A percentile compares a stretch with the other conserved stretches of the same genome.
Conservation (phyloP, 2,797 vertebrate species). For the Liasis olivaceus region DNA sequence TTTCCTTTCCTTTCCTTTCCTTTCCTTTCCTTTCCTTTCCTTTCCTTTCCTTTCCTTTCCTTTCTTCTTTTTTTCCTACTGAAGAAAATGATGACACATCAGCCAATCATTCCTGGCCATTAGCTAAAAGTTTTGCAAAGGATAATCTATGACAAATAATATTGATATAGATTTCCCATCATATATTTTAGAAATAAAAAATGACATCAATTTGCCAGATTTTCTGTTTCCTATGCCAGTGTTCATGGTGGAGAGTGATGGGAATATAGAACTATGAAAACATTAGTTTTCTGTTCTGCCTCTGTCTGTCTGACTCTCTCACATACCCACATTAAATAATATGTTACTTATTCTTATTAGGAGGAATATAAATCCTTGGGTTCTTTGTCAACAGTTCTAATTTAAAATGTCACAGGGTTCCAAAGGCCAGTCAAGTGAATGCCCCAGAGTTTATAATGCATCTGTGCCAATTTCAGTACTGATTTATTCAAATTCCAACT, state of each 20-base stretch:
- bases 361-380: background rate
- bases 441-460: conserved; percentile 62
- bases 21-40: background rate
- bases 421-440: conserved; percentile 61
- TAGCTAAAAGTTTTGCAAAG: background rate
- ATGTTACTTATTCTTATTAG: background rate
- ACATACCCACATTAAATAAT: background rate
- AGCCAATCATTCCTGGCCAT: background rate
- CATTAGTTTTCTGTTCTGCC: background rate
- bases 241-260: background rate
- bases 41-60: too few relatives aligned
- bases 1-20: too few relatives aligned
- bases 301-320: background rate
- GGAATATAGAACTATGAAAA: background rate
- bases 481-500: conserved; percentile 65
- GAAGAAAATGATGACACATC: background rate
- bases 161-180: background rate
- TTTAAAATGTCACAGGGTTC: conserved; percentile 51
- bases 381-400: conserved; percentile 31
- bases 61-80: background rate
- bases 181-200: background rate
- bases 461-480: conserved; percentile 64
- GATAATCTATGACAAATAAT: background rate
- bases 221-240: conserved; percentile 36
- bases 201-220: background rate